Percentiles rank a stretch among this genome's conserved stretches.
Conservation (phyloP, 1,140 invertebrate species). For the Leptonema lineaticorne region DNA sequence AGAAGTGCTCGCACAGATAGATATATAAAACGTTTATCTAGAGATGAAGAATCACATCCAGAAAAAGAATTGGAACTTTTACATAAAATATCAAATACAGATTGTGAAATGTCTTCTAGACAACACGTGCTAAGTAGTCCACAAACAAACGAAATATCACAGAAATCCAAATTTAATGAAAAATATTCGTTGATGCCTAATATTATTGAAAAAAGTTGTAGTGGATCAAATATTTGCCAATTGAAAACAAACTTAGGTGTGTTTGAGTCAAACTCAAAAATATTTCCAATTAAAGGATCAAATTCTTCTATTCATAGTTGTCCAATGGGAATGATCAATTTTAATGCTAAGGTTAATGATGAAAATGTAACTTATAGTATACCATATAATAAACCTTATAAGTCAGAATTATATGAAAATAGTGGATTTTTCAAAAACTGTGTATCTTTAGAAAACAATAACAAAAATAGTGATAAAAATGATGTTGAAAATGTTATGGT, state of each 20-base stretch:
- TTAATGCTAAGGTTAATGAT: conserved; percentile 57
- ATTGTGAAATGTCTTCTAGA: conserved; percentile 51
- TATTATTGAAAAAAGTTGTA: conserved; percentile 45
- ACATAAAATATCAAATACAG: conserved; percentile 54
- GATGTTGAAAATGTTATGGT: conserved; percentile 52
- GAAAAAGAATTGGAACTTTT: conserved; percentile 60
- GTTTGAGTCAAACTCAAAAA: conserved; percentile 35
- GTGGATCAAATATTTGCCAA: conserved; percentile 45
- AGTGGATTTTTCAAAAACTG: conserved; percentile 24
- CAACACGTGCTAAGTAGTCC: conserved; percentile 44
- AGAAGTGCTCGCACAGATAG: conserved; percentile 75
- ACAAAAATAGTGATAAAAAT: conserved; percentile 13
- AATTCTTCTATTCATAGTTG: conserved; percentile 57
- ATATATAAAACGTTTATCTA: conserved; percentile 71
- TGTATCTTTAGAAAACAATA: conserved; percentile 28
- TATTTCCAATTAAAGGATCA: conserved; percentile 52
- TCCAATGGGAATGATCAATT: conserved; percentile 54
- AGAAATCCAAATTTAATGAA: conserved; percentile 30
- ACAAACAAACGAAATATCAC: conserved; percentile 35
- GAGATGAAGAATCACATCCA: conserved; percentile 64
- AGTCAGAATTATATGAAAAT: conserved; percentile 43
- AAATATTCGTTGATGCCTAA: conserved; percentile 26
- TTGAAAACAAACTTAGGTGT: conserved; percentile 40
- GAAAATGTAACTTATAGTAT: conserved; percentile 57
- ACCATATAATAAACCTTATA: conserved; percentile 50